Evolutionary conservation across 2,888 invertebrate species (phyloP), one percentile per base, ranked within the genome.

Genomic region (Lithophane ornitopus): DNA sequence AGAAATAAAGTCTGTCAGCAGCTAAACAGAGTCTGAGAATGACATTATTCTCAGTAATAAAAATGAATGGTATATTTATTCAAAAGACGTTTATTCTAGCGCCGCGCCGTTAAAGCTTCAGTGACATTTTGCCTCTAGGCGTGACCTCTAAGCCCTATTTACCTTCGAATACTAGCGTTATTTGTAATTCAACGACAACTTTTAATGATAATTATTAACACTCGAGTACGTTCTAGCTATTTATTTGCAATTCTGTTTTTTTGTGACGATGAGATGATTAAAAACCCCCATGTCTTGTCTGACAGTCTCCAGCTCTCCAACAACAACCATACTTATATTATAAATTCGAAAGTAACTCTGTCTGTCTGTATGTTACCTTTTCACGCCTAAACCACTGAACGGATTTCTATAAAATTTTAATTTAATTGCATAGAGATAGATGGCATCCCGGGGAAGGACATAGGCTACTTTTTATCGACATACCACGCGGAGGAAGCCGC

Each of bases 61-160:
- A 44, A 65, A 69, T 66, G 46, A 46, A 80, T 71, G 73, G 46
- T 84, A 74, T 54, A 39, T 81, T 73, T 74, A 66, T 74, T 80
- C n/a, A 49, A 54, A 78, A 61, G 9, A 68, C n/a, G 44, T 70
- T 75, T 56, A 65, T 54, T 66, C 19, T 67, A 67, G 46, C 41
- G 59, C 62, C 39, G 46, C 41, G 59, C 62, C 39, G 58, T 70
- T 74, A 28, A 78, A 81, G 67, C 74, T 84, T 62, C 65, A 74
- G 62, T 65, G 70, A 22, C 62, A 74, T 59, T 62, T 72, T 39
- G 74, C 73, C 66, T 73, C 41, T 56, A 70, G 69, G 44, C 54
- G 41, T 85, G 89, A 85, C 87, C 89, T 88, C 70, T 72, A 80
- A 74, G 81, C 70, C 84, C 75, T 81, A 84, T 78, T 87, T 84